phyloP scores from a whole-genome alignment of 2,113 vertebrate genomes.

The Cettia cetti region DNA sequence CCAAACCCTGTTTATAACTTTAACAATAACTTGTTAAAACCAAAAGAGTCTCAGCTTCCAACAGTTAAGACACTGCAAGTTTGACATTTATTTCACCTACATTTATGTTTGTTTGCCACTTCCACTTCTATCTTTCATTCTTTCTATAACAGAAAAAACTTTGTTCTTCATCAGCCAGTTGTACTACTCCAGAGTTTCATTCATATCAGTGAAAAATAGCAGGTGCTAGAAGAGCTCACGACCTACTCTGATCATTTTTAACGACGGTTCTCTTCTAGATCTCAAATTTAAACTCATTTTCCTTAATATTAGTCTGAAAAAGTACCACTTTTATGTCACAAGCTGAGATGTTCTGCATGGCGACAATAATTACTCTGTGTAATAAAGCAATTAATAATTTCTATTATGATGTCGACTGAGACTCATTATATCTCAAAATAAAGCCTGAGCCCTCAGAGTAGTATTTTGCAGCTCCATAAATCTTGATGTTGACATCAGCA shows the following conservation, averaged over 20 bases:
- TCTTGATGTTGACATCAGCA: neutral
- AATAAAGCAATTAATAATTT: neutral
- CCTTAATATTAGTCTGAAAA: neutral
- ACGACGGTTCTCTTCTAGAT: neutral
- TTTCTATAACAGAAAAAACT: neutral
- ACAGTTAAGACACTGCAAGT: neutral
- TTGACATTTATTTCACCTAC: neutral
- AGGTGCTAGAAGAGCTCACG: rapidly evolving
- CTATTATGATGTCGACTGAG: neutral
- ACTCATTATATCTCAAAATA: neutral
- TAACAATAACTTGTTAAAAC: neutral
- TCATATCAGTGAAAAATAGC: neutral
- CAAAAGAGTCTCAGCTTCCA: neutral
- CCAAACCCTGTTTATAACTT: neutral
- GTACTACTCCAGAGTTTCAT: neutral
- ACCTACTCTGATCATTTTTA: neutral
- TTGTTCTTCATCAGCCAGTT: neutral
- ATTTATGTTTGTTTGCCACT: neutral
- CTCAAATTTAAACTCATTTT: neutral
- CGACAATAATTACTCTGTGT: neutral
- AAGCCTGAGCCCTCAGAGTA: neutral
- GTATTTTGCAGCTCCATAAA: neutral
- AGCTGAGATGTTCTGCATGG: neutral
- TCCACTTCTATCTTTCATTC: neutral
- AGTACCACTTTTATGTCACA: neutral